These are phyloP conservation scores for Ochotona princeps DNA, from an alignment of 2,113 vertebrate genomes.

Conservation along the genomic window DNA sequence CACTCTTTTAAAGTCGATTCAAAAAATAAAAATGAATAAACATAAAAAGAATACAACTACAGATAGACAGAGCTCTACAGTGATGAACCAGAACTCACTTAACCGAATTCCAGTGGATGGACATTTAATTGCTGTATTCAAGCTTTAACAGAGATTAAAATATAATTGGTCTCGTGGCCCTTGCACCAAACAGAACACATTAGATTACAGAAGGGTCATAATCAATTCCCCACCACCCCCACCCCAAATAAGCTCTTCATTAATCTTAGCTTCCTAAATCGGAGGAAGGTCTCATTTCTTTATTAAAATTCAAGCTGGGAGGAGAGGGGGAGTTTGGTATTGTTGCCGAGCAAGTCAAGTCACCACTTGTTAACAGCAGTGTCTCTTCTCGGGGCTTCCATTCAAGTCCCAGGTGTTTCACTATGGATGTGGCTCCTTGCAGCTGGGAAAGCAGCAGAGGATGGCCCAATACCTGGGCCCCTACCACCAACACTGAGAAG, in stretches of 20 bases:
- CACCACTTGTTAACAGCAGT: no score
- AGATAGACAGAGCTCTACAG: background rate
- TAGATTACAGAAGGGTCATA: background rate
- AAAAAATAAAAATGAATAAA: constrained; percentile 6
- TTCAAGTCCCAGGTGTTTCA: no score
- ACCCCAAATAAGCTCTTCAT: background rate
- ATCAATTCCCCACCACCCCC: background rate
- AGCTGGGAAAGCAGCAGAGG: no score
- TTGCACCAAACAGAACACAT: background rate
- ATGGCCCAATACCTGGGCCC: no score
- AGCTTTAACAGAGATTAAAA: constrained; percentile 8
- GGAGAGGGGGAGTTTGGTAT: no score
- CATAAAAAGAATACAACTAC: background rate
- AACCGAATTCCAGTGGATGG: background rate
- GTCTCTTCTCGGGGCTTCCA: no score
- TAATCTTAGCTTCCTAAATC: constrained; percentile 32
- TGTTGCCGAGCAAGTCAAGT: no score
- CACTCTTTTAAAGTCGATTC: no score
- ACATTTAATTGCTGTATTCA: background rate
- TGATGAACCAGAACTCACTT: constrained; percentile 20
- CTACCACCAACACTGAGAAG: no score
- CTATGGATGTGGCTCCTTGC: no score
- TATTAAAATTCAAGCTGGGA: no score
- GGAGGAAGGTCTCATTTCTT: background rate
- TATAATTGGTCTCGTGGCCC: background rate